Evolutionary conservation across 2,888 invertebrate species (phyloP).

Genomic region (Apocheima hispidaria): DNA sequence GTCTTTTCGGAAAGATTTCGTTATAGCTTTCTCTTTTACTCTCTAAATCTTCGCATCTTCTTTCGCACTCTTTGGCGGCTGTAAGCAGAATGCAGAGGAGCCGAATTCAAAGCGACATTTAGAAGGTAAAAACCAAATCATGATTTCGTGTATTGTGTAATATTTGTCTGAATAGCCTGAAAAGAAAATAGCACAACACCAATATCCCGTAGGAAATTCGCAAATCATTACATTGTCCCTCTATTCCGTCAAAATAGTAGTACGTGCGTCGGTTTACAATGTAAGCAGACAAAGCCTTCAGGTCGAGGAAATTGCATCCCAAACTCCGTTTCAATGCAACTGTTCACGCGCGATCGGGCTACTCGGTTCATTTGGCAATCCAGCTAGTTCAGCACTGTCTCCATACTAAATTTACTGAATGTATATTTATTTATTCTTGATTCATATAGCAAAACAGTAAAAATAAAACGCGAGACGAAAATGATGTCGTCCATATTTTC

Average conservation of each 20-base stretch:
- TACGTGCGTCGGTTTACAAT: conserved; percentile 69
- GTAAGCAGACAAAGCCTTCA: conserved; percentile 58
- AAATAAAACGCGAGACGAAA: no score
- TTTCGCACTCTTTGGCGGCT: no score
- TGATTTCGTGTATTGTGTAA: no score
- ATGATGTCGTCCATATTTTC: no score
- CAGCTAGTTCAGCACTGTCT: conserved; percentile 11
- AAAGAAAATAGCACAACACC: background rate
- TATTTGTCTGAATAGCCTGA: no score
- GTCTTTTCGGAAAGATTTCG: no score
- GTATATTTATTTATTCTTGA: background rate
- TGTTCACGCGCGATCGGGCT: conserved; percentile 53
- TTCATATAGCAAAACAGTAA: no score
- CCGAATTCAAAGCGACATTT: no score
- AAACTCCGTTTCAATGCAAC: conserved; percentile 66
- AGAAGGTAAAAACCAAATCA: no score
- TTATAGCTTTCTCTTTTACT: no score
- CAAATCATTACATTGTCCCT: conserved; percentile 47
- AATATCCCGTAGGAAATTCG: conserved; percentile 31
- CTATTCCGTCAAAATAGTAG: conserved; percentile 56
- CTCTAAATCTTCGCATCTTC: no score
- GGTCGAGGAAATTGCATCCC: conserved; percentile 74
- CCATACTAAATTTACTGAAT: conserved; percentile 3
- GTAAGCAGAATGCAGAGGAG: no score
- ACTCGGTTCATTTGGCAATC: conserved; percentile 53